Percentiles rank a stretch among this genome's conserved stretches.
These are phyloP conservation scores for Microcebus lehilahytsara DNA, from an alignment of 2,113 vertebrate species.

Conservation along the genomic window DNA sequence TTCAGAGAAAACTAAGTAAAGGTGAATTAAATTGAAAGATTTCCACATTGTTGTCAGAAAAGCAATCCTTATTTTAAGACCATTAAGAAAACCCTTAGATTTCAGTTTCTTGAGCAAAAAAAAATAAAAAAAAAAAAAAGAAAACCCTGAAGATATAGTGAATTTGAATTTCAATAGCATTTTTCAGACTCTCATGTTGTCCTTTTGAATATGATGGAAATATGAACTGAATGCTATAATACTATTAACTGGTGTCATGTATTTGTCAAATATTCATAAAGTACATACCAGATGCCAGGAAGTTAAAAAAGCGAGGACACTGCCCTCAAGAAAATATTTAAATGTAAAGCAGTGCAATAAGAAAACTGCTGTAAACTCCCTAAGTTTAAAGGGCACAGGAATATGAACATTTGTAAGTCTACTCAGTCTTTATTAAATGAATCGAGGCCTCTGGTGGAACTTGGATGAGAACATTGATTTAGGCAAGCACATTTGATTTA, in stretches of 20 bases:
- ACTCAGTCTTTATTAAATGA: not conserved
- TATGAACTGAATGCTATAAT: not conserved
- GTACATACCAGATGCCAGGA: not conserved
- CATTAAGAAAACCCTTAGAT: not conserved
- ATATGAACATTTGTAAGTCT: not conserved
- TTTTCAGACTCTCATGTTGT: slow-evolving; percentile 4
- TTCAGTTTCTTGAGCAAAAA: too few relatives aligned
- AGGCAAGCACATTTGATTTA: not conserved
- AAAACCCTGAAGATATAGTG: not conserved
- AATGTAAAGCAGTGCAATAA: not conserved
- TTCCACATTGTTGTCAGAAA: slow-evolving; percentile 9
- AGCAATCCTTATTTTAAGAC: not conserved
- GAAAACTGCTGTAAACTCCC: not conserved
- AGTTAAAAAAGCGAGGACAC: not conserved
- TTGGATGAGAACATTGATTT: not conserved
- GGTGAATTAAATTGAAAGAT: not conserved
- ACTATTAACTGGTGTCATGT: not conserved
- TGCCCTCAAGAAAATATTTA: not conserved
- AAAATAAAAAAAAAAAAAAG: too few relatives aligned
- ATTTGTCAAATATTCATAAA: not conserved
- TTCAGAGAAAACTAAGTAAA: slow-evolving; percentile 5
- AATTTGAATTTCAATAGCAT: not conserved
- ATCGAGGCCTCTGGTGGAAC: not conserved
- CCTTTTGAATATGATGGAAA: slow-evolving; percentile 31
- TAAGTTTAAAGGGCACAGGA: not conserved